These are phyloP conservation scores for Petrocephalus zakoni DNA, from an alignment of 2,113 vertebrate genomes.

Conservation along the genomic window DNA sequence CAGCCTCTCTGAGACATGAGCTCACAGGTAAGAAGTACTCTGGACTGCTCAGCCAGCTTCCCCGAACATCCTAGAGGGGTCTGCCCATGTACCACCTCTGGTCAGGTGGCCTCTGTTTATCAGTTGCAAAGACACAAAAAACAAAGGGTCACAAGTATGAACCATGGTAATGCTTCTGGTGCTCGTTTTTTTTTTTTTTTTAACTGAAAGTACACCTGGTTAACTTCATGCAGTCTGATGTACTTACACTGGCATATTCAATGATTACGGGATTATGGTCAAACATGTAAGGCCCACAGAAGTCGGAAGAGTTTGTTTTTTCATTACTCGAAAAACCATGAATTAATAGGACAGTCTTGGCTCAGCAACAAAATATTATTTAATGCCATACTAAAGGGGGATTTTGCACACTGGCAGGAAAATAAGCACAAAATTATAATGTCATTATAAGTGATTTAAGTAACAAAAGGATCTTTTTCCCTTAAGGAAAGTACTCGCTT, in stretches of 20 bases:
- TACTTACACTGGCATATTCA: neutral
- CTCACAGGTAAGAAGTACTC: neutral
- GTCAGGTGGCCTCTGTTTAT: conserved; percentile 12
- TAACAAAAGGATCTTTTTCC: neutral
- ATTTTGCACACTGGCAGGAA: neutral
- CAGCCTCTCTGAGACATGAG: neutral
- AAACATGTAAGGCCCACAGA: neutral
- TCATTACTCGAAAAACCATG: neutral
- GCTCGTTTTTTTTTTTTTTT: neutral
- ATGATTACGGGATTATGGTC: neutral
- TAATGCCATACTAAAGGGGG: neutral
- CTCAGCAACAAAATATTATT: neutral
- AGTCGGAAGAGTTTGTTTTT: neutral
- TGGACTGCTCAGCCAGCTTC: neutral
- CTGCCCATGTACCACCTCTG: neutral
- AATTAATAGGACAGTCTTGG: neutral
- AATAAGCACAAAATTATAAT: neutral
- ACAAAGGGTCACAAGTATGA: conserved; percentile 18
- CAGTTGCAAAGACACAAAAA: conserved; percentile 28
- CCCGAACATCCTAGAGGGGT: neutral
- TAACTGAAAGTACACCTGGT: neutral
- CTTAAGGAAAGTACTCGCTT: neutral
- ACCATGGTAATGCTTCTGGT: neutral
- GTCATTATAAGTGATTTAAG: neutral
- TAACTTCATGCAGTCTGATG: neutral